Base-by-base conservation (phyloP, 2,888 invertebrate genomes). In the Odontocerum albicorne region DNA sequence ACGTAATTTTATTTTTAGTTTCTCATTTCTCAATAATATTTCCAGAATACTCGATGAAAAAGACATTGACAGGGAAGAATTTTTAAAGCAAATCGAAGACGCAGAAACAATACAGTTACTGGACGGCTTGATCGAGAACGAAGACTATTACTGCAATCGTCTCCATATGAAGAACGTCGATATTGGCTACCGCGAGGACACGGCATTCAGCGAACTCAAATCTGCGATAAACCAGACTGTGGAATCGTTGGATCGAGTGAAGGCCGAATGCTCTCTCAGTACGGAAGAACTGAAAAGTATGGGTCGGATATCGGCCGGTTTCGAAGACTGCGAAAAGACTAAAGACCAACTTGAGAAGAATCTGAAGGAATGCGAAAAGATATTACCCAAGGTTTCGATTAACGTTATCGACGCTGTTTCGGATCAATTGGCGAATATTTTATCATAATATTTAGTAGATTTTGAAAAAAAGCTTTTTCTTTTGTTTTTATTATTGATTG, bases 161-260 rank as follows among this genome's bases (percentile, higher is more conserved):
- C 62, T 77, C 0, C 66, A 71, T 19, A 68, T 71, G 0, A 72
- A 70, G 49, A 73, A 75, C 7, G 66, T 77, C 0, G 73, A 76
- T 21, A 72, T 77, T 43, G 77, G 77, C 0, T 75, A 70, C 44
- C 62, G 70, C 16, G 68, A 38, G 13, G 12, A 46, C 1, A 27
- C 67, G 0, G 75, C 76, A 0, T 75, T 75, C 47, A 67, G 70
- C 38, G 72, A 76, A 49, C 57, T 78, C 0, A 42, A 76, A 1
- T 73, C 76, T 1, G 74, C 75, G 0, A 73, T 78, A 0, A 71
- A 69, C 1, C 75, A 77, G 36, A 73, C 76, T 1, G 68, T 75
- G 0, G 67, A 71, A 0, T 74, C 74, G 0, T 60, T 78, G 1
- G 72, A 72, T 19, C 65, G 71, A 12, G 74, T 78, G 0, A 75